These are phyloP conservation scores for Gymnarchus niloticus DNA, from an alignment of 2,113 vertebrate species.

Conservation along the genomic window DNA sequence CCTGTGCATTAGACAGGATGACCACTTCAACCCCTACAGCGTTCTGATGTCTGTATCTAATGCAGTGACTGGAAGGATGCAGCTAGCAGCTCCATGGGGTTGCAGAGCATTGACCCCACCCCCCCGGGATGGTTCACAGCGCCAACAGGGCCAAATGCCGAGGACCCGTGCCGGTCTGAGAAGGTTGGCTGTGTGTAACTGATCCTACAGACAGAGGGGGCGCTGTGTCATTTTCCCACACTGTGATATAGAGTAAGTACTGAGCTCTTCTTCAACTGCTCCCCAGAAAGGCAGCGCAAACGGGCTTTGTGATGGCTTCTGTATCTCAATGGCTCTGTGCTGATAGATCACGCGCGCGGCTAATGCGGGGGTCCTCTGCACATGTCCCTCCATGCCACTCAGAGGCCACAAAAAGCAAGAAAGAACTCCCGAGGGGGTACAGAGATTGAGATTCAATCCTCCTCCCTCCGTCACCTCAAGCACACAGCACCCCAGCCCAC, in stretches of 20 bases:
- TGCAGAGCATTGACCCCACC: too few species aligned
- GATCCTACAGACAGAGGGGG: not conserved
- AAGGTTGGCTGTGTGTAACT: too few species aligned
- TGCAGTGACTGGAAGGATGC: not conserved
- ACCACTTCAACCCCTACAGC: not conserved
- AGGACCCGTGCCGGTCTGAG: not conserved
- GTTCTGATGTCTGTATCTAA: not conserved
- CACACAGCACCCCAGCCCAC: not conserved
- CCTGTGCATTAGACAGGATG: too few species aligned
- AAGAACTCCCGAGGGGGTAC: not conserved
- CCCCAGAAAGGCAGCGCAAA: conserved; percentile 15
- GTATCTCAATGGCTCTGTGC: not conserved
- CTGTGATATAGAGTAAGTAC: not conserved
- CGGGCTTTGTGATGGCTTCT: not conserved
- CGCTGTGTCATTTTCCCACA: too few species aligned
- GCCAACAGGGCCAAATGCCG: not conserved
- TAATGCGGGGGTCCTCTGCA: conserved; percentile 15
- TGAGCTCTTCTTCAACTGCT: not conserved
- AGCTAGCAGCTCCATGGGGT: too few species aligned
- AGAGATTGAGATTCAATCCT: not conserved
- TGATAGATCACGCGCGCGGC: too few species aligned
- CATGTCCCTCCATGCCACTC: conserved; percentile 22
- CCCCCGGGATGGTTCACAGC: not conserved
- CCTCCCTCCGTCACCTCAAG: too few species aligned
- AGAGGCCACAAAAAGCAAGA: not conserved